Conservation (phyloP, 2,888 invertebrate species). For the Rhyacophila evoluta region DNA sequence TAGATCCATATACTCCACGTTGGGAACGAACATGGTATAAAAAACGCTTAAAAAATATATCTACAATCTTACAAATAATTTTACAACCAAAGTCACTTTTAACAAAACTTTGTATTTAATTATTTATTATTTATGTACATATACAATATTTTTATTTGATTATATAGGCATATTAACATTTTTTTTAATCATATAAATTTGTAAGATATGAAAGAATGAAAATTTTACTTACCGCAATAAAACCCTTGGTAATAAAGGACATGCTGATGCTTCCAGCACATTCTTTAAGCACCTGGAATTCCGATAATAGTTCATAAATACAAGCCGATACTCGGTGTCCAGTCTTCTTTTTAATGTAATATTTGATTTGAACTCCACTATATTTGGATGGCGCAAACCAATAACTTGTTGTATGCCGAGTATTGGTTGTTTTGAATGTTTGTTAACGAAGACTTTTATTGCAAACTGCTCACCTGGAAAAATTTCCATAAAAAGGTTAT, state of each 20-base stretch:
- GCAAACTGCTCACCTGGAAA: constrained; percentile 39
- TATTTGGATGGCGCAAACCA: constrained; percentile 39
- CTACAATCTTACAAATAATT: too few relatives aligned
- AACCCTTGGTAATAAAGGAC: not conserved
- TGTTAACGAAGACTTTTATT: constrained; percentile 33
- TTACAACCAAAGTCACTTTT: too few relatives aligned
- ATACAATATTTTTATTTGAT: too few relatives aligned
- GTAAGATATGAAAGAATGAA: too few relatives aligned
- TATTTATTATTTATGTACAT: too few relatives aligned
- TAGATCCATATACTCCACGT: too few relatives aligned
- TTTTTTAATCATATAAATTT: too few relatives aligned
- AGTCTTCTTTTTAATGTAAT: not conserved
- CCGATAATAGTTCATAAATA: constrained; percentile 36
- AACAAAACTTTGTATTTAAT: too few relatives aligned
- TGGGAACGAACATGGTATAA: too few relatives aligned
- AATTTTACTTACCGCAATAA: not conserved
- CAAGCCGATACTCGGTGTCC: constrained; percentile 31
- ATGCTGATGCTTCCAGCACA: constrained; percentile 20
- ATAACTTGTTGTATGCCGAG: constrained; percentile 29
- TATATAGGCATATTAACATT: too few relatives aligned
- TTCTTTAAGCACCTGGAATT: constrained; percentile 26
- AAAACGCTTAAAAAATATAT: too few relatives aligned
- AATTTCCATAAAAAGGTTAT: too few relatives aligned
- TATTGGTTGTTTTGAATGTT: not conserved
- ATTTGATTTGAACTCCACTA: not conserved